Base-by-base conservation (phyloP, 2,797 vertebrate species). In the Pantherophis alleghaniensis region DNA sequence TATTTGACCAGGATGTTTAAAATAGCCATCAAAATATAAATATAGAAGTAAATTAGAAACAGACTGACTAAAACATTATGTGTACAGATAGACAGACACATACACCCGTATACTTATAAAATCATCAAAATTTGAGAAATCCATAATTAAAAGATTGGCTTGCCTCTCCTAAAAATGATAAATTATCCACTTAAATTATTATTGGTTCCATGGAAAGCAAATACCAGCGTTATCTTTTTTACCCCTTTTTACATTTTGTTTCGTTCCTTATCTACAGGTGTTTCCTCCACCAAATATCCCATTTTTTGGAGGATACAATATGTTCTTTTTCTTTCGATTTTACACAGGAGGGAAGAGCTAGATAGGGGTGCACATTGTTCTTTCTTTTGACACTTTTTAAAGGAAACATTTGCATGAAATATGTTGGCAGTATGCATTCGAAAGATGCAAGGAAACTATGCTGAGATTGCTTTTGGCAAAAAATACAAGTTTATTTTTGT, bases 391-490 rank as follows among this genome's bases (percentile, higher is more conserved):
- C 90, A 56, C 86, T 91, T 89, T 86, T 10, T 63, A 89, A 88
- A n/a, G 86, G 42, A 55, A 91, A 69, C 47, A 79, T 88, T 56
- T 88, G 63, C 56, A 5, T 56, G 22, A 90, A n/a, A 47, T 91
- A 59, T 89, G 88, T 88, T 63, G 57, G 87, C n/a, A 12, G 12
- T 10, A 56, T 74, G 83, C 66, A 91, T 63, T 93, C 3, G 28
- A 79, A 91, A 89, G 53, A 51, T 59, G 61, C 47, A 32, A 87
- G 89, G n/a, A 53, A 56, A 28, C 57, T 86, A 51, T 89, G 87
- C 69, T 61, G 86, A 47, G 87, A 51, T 86, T 91, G 51, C 56
- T 93, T 74, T 91, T 93, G 93, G 90, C 93, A 89, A 57, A 83
- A 91, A 55, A 59, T 56, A n/a, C 24, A 83, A 86, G 37, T 63